Conservation (phyloP, 1,140 invertebrate genomes). For the Drosophila subpulchrella region DNA sequence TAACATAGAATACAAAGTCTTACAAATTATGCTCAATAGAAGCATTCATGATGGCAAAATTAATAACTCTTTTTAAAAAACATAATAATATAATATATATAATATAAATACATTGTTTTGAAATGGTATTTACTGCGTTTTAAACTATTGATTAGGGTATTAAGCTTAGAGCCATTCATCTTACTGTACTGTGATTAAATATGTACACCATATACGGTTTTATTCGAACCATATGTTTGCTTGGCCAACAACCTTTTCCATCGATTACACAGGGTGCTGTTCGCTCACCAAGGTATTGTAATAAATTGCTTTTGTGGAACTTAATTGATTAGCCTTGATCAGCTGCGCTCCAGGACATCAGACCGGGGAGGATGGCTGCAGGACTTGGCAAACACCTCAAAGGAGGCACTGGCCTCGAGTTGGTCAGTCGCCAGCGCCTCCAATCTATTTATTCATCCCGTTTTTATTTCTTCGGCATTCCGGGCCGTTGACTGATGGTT, state of each 20-base stretch:
- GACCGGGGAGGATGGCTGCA: conserved; percentile 5
- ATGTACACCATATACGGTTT: conserved; percentile 11
- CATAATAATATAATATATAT: too few species aligned
- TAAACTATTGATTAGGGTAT: background rate
- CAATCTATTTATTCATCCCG: conserved; percentile 60
- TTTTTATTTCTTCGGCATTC: conserved; percentile 17
- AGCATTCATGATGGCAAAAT: too few species aligned
- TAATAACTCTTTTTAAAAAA: too few species aligned
- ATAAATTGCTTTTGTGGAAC: conserved; percentile 80
- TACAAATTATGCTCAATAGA: too few species aligned
- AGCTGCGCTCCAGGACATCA: conserved; percentile 52
- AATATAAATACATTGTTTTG: too few species aligned
- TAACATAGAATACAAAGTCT: too few species aligned
- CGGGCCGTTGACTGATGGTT: conserved; percentile 66
- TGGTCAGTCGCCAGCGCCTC: conserved; percentile 26
- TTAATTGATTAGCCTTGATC: conserved; percentile 81
- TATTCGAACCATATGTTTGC: conserved; percentile 29
- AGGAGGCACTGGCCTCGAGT: conserved; percentile 15
- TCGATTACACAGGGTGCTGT: conserved; percentile 27
- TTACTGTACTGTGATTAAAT: conserved; percentile 5
- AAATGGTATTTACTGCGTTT: background rate
- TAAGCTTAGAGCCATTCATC: background rate
- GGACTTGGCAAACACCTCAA: conserved; percentile 30
- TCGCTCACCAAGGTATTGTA: conserved; percentile 50
- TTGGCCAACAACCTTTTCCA: conserved; percentile 56